Evolutionary conservation across 2,888 invertebrate genomes (phyloP).

Genomic region (Dasypogon diadema): DNA sequence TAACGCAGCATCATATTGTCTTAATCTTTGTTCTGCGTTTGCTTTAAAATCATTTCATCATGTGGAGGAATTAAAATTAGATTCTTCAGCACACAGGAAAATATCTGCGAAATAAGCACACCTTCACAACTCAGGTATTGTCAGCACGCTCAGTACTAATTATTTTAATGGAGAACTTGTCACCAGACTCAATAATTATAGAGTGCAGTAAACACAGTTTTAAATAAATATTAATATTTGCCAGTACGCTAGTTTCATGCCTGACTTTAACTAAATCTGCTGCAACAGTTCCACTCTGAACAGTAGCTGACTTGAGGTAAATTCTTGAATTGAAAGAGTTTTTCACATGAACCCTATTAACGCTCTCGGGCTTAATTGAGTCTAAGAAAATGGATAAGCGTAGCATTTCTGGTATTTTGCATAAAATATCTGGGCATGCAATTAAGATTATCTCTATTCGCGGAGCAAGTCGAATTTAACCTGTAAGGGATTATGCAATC

Average conservation of each 20-base stretch:
- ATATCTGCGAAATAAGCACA: no score
- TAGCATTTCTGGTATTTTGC: constrained; percentile 40
- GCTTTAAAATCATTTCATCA: no score
- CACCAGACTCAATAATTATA: background rate
- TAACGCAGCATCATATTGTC: no score
- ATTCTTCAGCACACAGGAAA: no score
- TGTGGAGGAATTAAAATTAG: no score
- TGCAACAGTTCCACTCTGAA: background rate
- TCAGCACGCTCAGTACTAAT: no score
- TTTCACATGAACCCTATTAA: constrained; percentile 24
- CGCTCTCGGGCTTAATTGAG: background rate
- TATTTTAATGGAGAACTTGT: no score
- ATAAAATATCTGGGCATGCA: constrained; percentile 51
- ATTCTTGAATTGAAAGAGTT: background rate
- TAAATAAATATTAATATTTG: constrained; percentile 13
- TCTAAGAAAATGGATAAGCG: constrained; percentile 14
- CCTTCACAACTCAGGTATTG: no score
- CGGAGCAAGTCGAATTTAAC: background rate
- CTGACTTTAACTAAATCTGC: constrained; percentile 14
- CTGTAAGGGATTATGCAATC: constrained; percentile 17
- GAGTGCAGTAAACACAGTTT: background rate
- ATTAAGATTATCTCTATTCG: constrained; percentile 50
- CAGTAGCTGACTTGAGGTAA: background rate
- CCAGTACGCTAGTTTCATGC: background rate
- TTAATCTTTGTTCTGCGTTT: no score